phyloP scores from a whole-genome alignment of 1,140 invertebrate species.

The Asobara japonica region DNA sequence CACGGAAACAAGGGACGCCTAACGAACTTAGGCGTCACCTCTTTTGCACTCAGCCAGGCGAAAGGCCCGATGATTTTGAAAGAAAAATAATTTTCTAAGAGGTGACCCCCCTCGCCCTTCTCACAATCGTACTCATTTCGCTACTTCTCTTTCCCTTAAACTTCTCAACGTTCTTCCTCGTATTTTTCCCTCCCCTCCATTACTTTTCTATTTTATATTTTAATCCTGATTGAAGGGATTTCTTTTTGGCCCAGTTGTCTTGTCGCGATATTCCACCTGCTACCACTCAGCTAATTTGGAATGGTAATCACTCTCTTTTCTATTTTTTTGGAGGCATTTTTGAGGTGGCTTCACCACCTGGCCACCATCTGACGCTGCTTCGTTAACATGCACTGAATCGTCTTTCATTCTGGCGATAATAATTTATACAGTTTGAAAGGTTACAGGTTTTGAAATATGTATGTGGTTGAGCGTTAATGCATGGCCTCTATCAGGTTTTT shows the following conservation, averaged over 20 bases:
- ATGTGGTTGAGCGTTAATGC: slow-evolving; percentile 17
- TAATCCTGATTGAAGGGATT: slow-evolving; percentile 6
- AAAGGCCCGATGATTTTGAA: slow-evolving; percentile 60
- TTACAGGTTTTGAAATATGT: neutral
- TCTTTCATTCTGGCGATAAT: slow-evolving; percentile 14
- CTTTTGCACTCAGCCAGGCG: slow-evolving; percentile 44
- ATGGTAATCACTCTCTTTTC: slow-evolving; percentile 29
- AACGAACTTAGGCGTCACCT: slow-evolving; percentile 58
- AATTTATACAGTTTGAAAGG: slow-evolving; percentile 1
- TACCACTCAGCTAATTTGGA: slow-evolving; percentile 30
- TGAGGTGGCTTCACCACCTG: slow-evolving; percentile 7
- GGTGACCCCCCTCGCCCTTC: slow-evolving; percentile 13
- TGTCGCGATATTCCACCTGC: neutral
- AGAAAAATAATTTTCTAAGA: slow-evolving; percentile 64
- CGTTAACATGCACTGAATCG: slow-evolving; percentile 32
- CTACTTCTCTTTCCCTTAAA: slow-evolving; percentile 8
- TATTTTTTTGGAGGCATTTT: slow-evolving; percentile 20
- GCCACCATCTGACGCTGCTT: slow-evolving; percentile 25
- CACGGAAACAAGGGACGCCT: slow-evolving; percentile 58
- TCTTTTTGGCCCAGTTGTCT: neutral
- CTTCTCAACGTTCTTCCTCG: neutral
- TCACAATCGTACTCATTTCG: slow-evolving; percentile 30
- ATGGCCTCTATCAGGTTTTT: neutral
- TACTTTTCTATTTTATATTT: slow-evolving; percentile 3
- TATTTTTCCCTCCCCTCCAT: neutral